Conservation (phyloP, 2,888 invertebrate genomes). For the Megastigmus dorsalis region DNA sequence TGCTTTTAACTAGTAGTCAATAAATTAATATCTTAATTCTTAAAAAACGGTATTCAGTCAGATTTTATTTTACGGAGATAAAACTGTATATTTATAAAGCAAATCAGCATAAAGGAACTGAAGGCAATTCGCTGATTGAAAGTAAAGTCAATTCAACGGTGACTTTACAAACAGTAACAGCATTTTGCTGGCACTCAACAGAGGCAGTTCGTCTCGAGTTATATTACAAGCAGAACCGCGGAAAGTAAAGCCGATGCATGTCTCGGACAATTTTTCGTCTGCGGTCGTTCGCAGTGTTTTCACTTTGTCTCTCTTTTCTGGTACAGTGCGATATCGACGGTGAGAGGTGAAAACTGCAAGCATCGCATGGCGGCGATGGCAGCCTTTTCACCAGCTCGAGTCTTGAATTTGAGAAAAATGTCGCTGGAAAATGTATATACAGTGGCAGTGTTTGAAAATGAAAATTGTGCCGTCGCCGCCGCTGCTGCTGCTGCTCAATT, state of each 20-base stretch:
- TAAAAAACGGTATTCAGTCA: too few species aligned
- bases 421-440: neutral
- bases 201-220: too few species aligned
- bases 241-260: conserved; percentile 42
- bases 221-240: neutral
- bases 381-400: neutral
- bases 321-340: neutral
- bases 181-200: too few species aligned
- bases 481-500: conserved; percentile 45
- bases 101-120: too few species aligned
- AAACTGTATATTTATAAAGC: too few species aligned
- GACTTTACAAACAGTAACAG: too few species aligned
- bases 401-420: conserved; percentile 18
- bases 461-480: conserved; percentile 12
- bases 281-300: neutral
- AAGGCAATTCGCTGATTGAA: too few species aligned
- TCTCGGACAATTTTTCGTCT: conserved; percentile 28
- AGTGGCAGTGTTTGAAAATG: conserved; percentile 10
- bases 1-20: too few species aligned
- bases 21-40: too few species aligned
- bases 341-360: neutral
- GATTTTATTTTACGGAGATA: too few species aligned
- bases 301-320: conserved; percentile 25
- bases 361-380: too few species aligned
- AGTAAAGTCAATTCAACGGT: too few species aligned